phyloP scores from a whole-genome alignment of 2,888 invertebrate species.

The Endotricha flammealis region DNA sequence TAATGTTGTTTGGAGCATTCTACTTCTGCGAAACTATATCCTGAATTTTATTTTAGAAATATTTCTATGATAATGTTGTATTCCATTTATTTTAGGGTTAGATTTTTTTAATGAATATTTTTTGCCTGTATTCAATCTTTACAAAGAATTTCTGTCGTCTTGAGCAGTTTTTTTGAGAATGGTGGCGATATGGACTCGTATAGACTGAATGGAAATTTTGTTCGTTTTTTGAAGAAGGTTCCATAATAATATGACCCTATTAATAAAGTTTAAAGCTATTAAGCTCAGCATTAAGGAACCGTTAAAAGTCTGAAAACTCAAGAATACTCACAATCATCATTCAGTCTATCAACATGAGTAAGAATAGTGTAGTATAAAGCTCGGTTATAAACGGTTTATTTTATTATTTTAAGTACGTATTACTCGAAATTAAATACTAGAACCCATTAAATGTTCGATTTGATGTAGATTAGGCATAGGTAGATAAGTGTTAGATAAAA shows the following conservation, averaged over 20 bases:
- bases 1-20: neutral
- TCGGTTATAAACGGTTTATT: slow-evolving; percentile 2
- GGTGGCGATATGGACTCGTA: no score
- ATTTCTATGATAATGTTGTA: neutral
- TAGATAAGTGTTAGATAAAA: slow-evolving; percentile 62
- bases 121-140: neutral
- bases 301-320: no score
- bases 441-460: slow-evolving; percentile 56
- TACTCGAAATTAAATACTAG: slow-evolving; percentile 31
- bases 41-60: slow-evolving; percentile 4
- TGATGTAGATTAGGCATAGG: slow-evolving; percentile 54
- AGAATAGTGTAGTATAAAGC: no score
- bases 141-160: neutral
- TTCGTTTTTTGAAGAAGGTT: no score
- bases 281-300: no score
- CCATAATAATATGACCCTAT: no score
- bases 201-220: no score
- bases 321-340: no score
- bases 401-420: slow-evolving; percentile 14
- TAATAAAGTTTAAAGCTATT: no score
- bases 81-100: slow-evolving; percentile 11
- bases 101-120: neutral
- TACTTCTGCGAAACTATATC: neutral
- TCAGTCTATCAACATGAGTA: no score
- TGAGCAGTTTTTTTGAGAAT: neutral